phyloP scores from a whole-genome alignment of 2,797 vertebrate genomes.

The Parauchenoglanis ngamensis region DNA sequence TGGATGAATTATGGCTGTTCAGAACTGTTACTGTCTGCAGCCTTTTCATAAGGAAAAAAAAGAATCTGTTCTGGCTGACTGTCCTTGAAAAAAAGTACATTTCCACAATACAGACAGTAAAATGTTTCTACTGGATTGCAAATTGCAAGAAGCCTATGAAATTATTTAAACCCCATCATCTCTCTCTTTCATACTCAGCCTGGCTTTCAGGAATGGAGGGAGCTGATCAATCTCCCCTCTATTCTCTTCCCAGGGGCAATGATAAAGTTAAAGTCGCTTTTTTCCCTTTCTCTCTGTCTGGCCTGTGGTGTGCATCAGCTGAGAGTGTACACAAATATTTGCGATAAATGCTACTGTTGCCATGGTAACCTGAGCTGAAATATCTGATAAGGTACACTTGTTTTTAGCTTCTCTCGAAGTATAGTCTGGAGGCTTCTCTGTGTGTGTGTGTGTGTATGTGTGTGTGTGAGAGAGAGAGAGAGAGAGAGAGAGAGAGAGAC shows the following conservation, averaged over 20 bases:
- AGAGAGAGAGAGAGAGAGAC: not conserved
- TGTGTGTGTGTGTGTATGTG: constrained; percentile 20
- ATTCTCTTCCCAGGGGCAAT: constrained; percentile 47
- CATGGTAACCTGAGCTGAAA: constrained; percentile 73
- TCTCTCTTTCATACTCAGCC: constrained; percentile 27
- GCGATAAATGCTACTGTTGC: constrained; percentile 70
- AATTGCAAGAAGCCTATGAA: constrained; percentile 25
- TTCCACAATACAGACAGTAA: constrained; percentile 5
- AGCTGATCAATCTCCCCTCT: constrained; percentile 52
- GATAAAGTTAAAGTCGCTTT: constrained; percentile 36
- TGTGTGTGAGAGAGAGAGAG: constrained; percentile 22
- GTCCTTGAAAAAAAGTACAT: constrained; percentile 26
- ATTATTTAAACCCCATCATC: constrained; percentile 31
- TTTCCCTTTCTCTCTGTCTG: constrained; percentile 32
- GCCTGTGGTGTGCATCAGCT: constrained; percentile 42
- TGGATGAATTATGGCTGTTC: not conserved
- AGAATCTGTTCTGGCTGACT: not conserved
- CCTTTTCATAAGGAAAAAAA: constrained; percentile 2
- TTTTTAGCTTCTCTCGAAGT: constrained; percentile 55
- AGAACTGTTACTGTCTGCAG: not conserved
- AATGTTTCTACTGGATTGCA: constrained; percentile 17
- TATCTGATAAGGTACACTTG: constrained; percentile 69
- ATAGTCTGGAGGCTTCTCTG: constrained; percentile 27
- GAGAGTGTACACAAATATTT: constrained; percentile 64
- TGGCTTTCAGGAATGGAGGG: constrained; percentile 37